These are phyloP conservation scores for Mesorhabditis spiculigera DNA, from an alignment of 2,888 invertebrate genomes.

Conservation along the genomic window DNA sequence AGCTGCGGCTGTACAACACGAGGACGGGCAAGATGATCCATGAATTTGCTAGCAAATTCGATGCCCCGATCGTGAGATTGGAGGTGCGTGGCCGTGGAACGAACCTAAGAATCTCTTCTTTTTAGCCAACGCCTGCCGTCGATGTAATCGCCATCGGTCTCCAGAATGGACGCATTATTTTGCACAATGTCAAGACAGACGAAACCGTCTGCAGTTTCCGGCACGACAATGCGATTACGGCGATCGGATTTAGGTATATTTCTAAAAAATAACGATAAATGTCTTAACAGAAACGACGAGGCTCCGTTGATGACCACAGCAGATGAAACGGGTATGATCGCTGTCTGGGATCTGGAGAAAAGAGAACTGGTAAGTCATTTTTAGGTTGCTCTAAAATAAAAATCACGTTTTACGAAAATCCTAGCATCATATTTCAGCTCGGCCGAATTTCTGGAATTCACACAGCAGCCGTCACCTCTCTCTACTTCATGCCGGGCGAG, in stretches of 20 bases:
- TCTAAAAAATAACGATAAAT: neutral
- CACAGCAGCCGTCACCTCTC: conserved; percentile 72
- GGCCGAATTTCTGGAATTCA: conserved; percentile 81
- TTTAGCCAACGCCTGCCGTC: conserved; percentile 80
- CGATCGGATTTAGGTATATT: conserved; percentile 45
- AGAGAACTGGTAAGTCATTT: conserved; percentile 63
- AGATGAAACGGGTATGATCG: conserved; percentile 72
- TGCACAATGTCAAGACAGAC: conserved; percentile 84
- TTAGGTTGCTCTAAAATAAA: too few relatives aligned
- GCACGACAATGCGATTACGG: conserved; percentile 74
- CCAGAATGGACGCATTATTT: conserved; percentile 74
- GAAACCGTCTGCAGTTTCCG: conserved; percentile 73
- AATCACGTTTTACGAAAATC: neutral
- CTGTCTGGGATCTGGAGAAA: conserved; percentile 81
- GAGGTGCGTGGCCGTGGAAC: neutral
- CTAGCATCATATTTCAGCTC: conserved; percentile 51
- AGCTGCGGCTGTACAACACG: conserved; percentile 47
- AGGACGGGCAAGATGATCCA: conserved; percentile 59
- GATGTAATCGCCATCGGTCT: conserved; percentile 87
- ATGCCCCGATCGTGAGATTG: neutral
- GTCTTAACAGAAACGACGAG: conserved; percentile 48
- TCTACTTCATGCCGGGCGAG: conserved; percentile 80
- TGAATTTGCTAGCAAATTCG: conserved; percentile 66
- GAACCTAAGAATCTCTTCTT: neutral
- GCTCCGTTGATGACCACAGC: conserved; percentile 44